Percentiles rank a stretch among this genome's conserved stretches.
These are phyloP conservation scores for Strigops habroptila DNA, from an alignment of 2,113 vertebrate species.

Conservation along the genomic window DNA sequence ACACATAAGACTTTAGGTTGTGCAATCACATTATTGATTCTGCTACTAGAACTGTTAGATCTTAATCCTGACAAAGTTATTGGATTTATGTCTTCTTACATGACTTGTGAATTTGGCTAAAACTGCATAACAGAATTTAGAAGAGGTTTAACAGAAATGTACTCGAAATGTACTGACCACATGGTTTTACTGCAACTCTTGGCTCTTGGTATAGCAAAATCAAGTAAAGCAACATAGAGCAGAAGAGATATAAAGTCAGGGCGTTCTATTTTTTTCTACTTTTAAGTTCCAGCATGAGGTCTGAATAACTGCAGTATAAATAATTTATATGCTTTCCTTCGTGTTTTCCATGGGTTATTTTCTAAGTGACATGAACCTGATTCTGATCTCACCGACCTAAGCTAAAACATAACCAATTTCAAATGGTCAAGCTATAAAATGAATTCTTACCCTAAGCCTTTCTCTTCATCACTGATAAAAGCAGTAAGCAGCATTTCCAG, in stretches of 20 bases:
- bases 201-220: slow-evolving; percentile 29
- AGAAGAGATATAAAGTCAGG: not conserved
- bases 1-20: not conserved
- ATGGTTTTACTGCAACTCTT: not conserved
- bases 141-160: not conserved
- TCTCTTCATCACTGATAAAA: not conserved
- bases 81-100: not conserved
- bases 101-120: not conserved
- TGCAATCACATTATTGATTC: not conserved
- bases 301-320: not conserved
- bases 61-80: not conserved
- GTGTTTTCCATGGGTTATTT: not conserved
- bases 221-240: not conserved
- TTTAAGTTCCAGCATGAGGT: not conserved
- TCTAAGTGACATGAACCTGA: not conserved
- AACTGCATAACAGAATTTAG: not conserved
- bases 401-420: not conserved
- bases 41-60: not conserved
- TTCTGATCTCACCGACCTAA: not conserved
- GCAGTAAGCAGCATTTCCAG: not conserved
- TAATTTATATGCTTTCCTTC: not conserved
- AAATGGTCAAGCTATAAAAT: not conserved
- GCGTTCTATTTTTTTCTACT: not conserved
- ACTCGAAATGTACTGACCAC: not conserved
- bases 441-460: not conserved